These are phyloP conservation scores for Patagioenas fasciata DNA, from an alignment of 2,113 vertebrate species.

Conservation along the genomic window DNA sequence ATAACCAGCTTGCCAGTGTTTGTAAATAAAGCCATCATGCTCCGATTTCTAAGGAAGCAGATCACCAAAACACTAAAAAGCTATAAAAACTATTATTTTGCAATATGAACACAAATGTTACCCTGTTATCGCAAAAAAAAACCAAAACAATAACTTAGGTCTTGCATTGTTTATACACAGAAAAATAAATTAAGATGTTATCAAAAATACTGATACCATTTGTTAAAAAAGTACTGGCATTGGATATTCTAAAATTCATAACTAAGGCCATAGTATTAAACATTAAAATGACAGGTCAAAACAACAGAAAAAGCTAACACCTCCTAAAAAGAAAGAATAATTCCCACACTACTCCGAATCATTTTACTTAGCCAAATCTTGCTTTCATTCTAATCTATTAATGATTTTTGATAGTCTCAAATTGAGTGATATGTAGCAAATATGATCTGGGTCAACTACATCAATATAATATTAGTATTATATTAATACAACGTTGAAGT, in stretches of 20 bases:
- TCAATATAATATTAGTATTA: too few relatives aligned
- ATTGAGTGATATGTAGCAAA: not conserved
- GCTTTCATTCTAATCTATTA: not conserved
- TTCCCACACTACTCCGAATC: not conserved
- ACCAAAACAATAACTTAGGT: too few relatives aligned
- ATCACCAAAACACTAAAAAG: not conserved
- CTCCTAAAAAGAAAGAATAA: rapidly evolving
- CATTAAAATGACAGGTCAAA: not conserved
- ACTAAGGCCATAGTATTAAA: not conserved
- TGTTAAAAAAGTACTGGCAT: not conserved
- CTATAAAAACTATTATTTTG: not conserved
- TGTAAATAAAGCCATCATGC: not conserved
- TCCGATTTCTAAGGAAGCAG: not conserved
- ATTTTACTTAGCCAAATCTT: not conserved
- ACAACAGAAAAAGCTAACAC: not conserved
- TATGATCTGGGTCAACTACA: not conserved
- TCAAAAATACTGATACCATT: not conserved
- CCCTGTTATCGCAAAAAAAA: not conserved
- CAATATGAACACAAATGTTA: not conserved
- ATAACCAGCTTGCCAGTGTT: too few relatives aligned
- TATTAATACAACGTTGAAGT: too few relatives aligned
- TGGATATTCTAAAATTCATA: not conserved
- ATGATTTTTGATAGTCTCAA: not conserved
- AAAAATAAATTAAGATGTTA: not conserved
- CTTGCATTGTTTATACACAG: not conserved